Conservation (phyloP, 2,888 invertebrate genomes). For the Diachrysia chrysitis region DNA sequence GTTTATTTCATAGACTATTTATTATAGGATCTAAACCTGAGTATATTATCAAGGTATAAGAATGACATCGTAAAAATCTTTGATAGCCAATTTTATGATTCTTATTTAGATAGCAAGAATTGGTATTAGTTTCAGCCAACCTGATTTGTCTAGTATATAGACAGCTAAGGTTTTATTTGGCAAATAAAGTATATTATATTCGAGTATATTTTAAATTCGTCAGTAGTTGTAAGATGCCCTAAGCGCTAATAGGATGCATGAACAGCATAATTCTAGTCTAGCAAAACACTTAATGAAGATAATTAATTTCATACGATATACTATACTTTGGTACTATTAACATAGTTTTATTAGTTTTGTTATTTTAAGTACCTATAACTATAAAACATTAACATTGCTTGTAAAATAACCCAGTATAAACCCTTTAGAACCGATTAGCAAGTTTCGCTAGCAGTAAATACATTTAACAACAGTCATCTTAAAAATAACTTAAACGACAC, state of each 20-base stretch:
- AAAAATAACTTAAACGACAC: conserved; percentile 33
- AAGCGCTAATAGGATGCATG: too few species aligned
- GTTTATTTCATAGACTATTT: not conserved
- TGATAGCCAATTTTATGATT: conserved; percentile 39
- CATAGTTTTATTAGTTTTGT: not conserved
- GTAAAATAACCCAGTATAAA: conserved; percentile 15
- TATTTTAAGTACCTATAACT: not conserved
- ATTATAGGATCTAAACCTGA: not conserved
- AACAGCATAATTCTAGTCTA: too few species aligned
- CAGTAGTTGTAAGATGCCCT: too few species aligned
- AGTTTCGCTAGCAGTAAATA: conserved; percentile 20
- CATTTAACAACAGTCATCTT: conserved; percentile 28
- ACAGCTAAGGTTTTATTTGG: conserved; percentile 8
- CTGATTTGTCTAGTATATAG: conserved; percentile 11
- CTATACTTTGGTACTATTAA: too few species aligned
- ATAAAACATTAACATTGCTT: conserved; percentile 12
- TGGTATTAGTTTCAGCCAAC: conserved; percentile 27
- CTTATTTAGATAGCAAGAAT: conserved; percentile 32
- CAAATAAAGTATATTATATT: too few species aligned
- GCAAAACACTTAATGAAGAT: too few species aligned
- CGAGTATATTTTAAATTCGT: too few species aligned
- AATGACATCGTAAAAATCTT: conserved; percentile 40
- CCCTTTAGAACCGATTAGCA: conserved; percentile 13
- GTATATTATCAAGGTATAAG: conserved; percentile 30
- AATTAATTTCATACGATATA: too few species aligned